Evolutionary conservation across 2,888 invertebrate species (phyloP), one percentile per base, ranked within the genome.

Genomic region (Melieria crassipennis): DNA sequence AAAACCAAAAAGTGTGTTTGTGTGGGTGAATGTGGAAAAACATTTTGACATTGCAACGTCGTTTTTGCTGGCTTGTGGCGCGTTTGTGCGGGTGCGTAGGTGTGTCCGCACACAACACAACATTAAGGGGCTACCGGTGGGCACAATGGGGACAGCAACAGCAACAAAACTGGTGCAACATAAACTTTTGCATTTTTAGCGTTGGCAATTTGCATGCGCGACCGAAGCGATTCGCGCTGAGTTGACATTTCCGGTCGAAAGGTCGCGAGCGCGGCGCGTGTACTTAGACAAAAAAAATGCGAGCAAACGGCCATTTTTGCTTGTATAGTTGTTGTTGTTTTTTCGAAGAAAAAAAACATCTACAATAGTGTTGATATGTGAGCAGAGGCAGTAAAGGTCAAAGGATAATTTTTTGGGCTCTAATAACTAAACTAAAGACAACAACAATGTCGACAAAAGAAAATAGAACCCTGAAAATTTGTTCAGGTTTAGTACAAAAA

Each of bases 171-270:
- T 43, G 30, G 30, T 52, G 11, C 52, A 58, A 63, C 63, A 71
- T 63, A 57, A 67, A 67, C 45, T 71, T 70, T 62, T 66, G 60
- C 11, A 62, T 58, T 70, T 70, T 65, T 52, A 30, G 30, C 30
- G 30, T 30, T 13, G 48, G 16, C 58, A 65, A 52, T 65, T 70
- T 65, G 55, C 55, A 60, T 50, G 70, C 45, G 16, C 58, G 16
- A 7, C 7, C 42, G 57, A 70, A 42, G 70, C 70, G 70, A 50
- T 61, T 46, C 65, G 58, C 13, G 67, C 57, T 63, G 63, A 67
- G 67, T 67, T 67, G 66, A 70, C 63, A 66, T 71, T 67, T 62
- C 71, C 66, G 71, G 71, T 65, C 13, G 30, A 16, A 45, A 42
- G 48, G 13, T 30, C 30, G 3, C 30, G 30, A 30, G 30, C 30